phyloP scores from a whole-genome alignment of 2,113 vertebrate genomes.

The Plectropomus leopardus region DNA sequence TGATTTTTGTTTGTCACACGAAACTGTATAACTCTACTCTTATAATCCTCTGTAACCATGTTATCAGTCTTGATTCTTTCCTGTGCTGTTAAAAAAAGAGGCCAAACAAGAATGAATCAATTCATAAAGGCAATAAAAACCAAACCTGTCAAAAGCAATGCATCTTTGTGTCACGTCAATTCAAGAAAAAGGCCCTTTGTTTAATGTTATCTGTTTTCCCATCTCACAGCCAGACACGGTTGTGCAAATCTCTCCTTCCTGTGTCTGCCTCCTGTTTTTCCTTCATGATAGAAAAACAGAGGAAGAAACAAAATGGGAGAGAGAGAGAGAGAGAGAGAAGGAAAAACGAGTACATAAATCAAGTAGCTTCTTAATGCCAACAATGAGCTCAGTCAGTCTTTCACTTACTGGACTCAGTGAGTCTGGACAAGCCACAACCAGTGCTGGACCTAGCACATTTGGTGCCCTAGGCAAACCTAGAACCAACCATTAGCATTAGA shows the following conservation, averaged over 20 bases:
- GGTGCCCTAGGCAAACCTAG: too few relatives aligned
- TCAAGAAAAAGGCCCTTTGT: constrained; percentile 62
- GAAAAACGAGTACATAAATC: constrained; percentile 60
- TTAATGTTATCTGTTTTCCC: constrained; percentile 11
- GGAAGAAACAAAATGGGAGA: constrained; percentile 22
- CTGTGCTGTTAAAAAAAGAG: background rate
- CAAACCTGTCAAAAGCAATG: constrained; percentile 8
- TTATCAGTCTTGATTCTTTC: background rate
- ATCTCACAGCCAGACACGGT: constrained; percentile 47
- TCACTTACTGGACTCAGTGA: constrained; percentile 63
- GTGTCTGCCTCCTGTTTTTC: constrained; percentile 61
- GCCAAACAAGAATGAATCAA: background rate
- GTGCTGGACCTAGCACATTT: too few relatives aligned
- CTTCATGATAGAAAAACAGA: constrained; percentile 40
- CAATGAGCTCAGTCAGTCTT: constrained; percentile 73
- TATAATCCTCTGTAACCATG: too few relatives aligned
- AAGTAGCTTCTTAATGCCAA: constrained; percentile 66
- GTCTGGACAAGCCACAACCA: constrained; percentile 2
- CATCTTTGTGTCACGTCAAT: constrained; percentile 8
- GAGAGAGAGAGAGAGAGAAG: constrained; percentile 10
- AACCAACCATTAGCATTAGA: too few relatives aligned
- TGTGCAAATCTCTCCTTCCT: constrained; percentile 55
- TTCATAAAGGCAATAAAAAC: constrained; percentile 41
- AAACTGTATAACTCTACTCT: too few relatives aligned
- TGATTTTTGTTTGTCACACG: too few relatives aligned